These are phyloP conservation scores for Cavia aperea DNA, from an alignment of 2,113 vertebrate species.

Conservation along the genomic window DNA sequence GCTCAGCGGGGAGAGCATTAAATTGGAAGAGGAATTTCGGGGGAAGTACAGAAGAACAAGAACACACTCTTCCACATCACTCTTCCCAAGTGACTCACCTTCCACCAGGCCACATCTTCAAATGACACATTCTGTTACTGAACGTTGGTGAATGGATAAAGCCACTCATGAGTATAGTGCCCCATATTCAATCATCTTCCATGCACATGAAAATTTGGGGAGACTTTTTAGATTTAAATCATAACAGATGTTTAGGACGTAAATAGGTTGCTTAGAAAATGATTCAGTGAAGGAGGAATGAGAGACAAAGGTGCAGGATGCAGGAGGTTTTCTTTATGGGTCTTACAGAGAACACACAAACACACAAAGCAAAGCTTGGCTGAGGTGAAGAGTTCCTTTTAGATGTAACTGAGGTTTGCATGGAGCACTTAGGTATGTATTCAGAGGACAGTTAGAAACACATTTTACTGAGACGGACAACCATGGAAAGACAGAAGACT, in stretches of 20 bases:
- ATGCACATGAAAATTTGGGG: background rate
- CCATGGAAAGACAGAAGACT: background rate
- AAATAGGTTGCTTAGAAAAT: background rate
- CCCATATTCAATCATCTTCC: background rate
- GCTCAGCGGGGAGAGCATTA: background rate
- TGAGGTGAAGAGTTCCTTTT: background rate
- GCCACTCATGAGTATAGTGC: background rate
- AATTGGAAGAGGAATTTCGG: background rate
- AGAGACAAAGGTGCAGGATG: background rate
- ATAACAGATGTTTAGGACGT: background rate
- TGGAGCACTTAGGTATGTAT: rapidly evolving
- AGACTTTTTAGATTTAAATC: background rate
- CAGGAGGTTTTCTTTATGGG: background rate
- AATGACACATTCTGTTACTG: background rate
- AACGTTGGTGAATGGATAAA: background rate
- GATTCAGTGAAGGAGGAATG: background rate
- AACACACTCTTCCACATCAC: background rate
- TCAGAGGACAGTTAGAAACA: background rate
- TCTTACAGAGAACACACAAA: background rate
- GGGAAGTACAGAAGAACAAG: too few species aligned
- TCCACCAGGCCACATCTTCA: background rate
- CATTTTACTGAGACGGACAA: background rate
- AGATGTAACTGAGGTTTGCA: background rate
- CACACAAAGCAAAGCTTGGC: background rate
- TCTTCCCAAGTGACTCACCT: background rate